These are phyloP conservation scores for Pogonocherus hispidulus DNA, from an alignment of 2,888 invertebrate species.

Conservation along the genomic window DNA sequence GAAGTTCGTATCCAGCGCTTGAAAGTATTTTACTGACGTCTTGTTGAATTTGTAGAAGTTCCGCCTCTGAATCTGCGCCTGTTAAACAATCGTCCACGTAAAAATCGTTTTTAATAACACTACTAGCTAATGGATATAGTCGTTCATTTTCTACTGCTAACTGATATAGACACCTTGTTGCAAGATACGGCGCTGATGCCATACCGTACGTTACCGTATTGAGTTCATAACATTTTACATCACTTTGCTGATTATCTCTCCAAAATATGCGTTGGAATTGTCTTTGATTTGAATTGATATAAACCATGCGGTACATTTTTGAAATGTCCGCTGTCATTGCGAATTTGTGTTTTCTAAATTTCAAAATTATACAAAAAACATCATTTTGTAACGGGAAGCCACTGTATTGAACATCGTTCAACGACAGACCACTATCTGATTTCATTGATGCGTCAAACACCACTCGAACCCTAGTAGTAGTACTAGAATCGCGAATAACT, in stretches of 20 bases:
- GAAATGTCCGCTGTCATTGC: conserved; percentile 35
- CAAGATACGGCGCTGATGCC: conserved; percentile 46
- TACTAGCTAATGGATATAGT: conserved; percentile 31
- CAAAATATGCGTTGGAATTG: conserved; percentile 35
- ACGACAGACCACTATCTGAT: conserved; percentile 30
- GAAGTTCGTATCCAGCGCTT: conserved; percentile 40
- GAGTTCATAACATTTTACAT: conserved; percentile 38
- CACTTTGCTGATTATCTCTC: conserved; percentile 8
- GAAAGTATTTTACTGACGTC: conserved; percentile 39
- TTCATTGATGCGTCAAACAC: conserved; percentile 41
- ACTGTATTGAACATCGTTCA: conserved; percentile 36
- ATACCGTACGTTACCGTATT: conserved; percentile 49
- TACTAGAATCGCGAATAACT: conserved; percentile 38
- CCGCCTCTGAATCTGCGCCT: conserved; percentile 32
- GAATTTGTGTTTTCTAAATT: conserved; percentile 19
- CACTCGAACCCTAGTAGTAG: conserved; percentile 42
- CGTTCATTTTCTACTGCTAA: conserved; percentile 35
- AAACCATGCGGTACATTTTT: conserved; percentile 39
- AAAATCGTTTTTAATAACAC: conserved; percentile 42
- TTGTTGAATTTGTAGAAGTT: conserved; percentile 39
- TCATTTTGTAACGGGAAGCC: conserved; percentile 36
- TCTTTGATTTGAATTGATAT: conserved; percentile 26
- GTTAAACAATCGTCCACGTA: conserved; percentile 48
- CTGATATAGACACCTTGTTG: conserved; percentile 39
- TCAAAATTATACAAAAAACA: conserved; percentile 31